Base-by-base conservation (phyloP, 2,113 vertebrate species). In the Rhynchomys soricoides region DNA sequence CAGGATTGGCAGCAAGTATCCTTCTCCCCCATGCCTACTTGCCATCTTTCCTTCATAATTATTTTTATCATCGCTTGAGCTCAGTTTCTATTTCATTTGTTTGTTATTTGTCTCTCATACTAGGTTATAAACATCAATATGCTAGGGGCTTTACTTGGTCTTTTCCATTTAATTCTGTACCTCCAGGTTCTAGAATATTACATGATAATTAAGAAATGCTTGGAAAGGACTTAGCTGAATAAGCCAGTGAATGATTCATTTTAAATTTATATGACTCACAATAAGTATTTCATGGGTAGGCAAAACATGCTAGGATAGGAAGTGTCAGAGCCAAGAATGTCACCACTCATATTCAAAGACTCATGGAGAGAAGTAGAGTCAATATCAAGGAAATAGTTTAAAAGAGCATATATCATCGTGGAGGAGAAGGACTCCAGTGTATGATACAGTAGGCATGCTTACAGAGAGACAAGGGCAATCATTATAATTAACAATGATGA, bases 221-320 rank as follows among this genome's bases (percentile, higher is more conserved):
- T 57, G 37, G n/a, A 68, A 96, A 96, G 37, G 11, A 90, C 62
- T 93, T 90, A 40, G 22, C 3, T 90, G 70, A 85, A 90, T 85
- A 66, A 74, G 75, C 66, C 8, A 93, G 79, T 10, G 62, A 66
- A 31, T 87, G 17, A 73, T 70, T 92, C 37, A 62, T 57, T 91
- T 74, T 2, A 59, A 59, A 62, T 85, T 48, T 73, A 57, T 86
- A 7, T 24, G 0, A 26, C 55, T 95, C 11, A 7, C 34, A 29
- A 62, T 62, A 73, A 89, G 50, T 93, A 91, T 86, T 91, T 89
- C 83, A 57, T 90, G 11, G n/a, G 22, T 57, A 78, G 48, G 68
- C 59, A 71, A 90, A 86, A 74, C 29, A 70, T 89, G 26, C 40
- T 45, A 15, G 64, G 21, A 68, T 83, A 86, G 83, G 19, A 70